Conservation (phyloP, 2,888 invertebrate genomes). For the Pterostichus niger region DNA sequence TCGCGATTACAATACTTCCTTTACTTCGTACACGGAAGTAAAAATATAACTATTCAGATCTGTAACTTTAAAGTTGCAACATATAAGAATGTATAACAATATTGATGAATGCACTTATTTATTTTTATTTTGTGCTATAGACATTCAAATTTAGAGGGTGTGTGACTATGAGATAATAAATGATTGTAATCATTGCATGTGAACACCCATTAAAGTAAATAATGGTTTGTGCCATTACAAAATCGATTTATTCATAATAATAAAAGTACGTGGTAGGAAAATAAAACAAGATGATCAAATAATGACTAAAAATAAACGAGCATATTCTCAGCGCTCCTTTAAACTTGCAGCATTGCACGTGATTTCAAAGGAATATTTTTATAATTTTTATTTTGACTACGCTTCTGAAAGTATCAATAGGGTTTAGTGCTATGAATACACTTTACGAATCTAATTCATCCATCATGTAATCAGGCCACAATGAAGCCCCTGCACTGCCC, state of each 20-base stretch:
- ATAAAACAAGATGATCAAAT: constrained; percentile 12
- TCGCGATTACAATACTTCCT: too few relatives aligned
- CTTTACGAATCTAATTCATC: constrained; percentile 35
- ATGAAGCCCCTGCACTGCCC: not conserved
- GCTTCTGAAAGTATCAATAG: constrained; percentile 42
- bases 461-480: constrained; percentile 22
- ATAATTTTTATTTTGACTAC: constrained; percentile 37
- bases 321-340: not conserved
- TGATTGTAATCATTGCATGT: not conserved
- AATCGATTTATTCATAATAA: constrained; percentile 3
- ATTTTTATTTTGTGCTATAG: too few relatives aligned
- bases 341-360: not conserved
- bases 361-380: constrained; percentile 22
- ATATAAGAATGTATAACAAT: too few relatives aligned
- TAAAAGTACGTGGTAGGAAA: constrained; percentile 2
- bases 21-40: too few relatives aligned
- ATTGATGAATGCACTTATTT: too few relatives aligned
- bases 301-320: constrained; percentile 25
- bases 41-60: too few relatives aligned
- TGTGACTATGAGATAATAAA: too few relatives aligned
- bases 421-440: constrained; percentile 10
- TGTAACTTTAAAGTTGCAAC: too few relatives aligned
- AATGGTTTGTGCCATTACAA: not conserved
- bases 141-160: too few relatives aligned
- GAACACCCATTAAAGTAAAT: constrained; percentile 14